Evolutionary conservation across 2,797 vertebrate species (phyloP).

Genomic region (Silurus aristotelis): DNA sequence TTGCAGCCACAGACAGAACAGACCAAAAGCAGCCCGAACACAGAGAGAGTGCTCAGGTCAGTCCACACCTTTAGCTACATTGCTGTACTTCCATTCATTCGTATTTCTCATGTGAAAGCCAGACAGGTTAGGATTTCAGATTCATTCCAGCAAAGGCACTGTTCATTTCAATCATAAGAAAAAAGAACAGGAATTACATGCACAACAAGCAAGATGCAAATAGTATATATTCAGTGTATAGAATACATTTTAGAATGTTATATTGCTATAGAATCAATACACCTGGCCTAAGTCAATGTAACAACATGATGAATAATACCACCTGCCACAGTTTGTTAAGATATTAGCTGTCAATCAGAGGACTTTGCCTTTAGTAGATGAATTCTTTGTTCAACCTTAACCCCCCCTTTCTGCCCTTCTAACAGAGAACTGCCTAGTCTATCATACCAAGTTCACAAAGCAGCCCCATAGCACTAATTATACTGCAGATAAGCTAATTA

Average conservation of each 20-base stretch:
- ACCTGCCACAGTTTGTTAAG: conserved; percentile 40
- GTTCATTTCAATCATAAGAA: background rate
- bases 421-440: conserved; percentile 67
- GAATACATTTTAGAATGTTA: conserved; percentile 1
- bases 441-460: conserved; percentile 67
- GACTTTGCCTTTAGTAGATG: conserved; percentile 38
- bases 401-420: conserved; percentile 59
- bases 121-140: background rate
- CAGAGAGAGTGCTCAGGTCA: conserved; percentile 92
- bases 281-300: background rate
- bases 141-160: background rate
- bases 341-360: conserved; percentile 43
- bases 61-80: conserved; percentile 19
- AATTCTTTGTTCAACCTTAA: conserved; percentile 18
- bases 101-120: background rate
- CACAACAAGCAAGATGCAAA: background rate
- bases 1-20: conserved; percentile 81
- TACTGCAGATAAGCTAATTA: conserved; percentile 78
- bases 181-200: background rate
- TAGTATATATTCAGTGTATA: background rate
- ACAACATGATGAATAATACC: conserved; percentile 33
- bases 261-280: background rate
- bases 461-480: conserved; percentile 76
- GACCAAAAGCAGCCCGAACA: conserved; percentile 86
- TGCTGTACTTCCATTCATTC: background rate